A percentile compares a stretch with the other conserved stretches of the same genome.
Evolutionary conservation across 2,888 invertebrate genomes (phyloP).

Genomic region (Eledona agricola): DNA sequence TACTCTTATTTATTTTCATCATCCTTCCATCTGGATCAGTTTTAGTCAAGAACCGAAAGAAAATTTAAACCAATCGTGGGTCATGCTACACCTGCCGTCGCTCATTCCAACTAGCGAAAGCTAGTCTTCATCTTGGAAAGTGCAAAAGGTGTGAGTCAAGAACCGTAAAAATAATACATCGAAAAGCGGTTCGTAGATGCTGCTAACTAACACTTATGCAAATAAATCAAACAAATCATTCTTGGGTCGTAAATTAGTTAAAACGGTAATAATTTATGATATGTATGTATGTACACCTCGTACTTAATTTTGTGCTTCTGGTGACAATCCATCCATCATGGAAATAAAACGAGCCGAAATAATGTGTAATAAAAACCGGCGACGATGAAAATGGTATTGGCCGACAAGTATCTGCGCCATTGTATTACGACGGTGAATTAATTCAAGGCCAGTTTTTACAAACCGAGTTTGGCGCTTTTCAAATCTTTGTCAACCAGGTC

Average conservation of each 20-base stretch:
- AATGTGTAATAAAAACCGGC: neutral
- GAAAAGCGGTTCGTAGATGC: conserved; percentile 32
- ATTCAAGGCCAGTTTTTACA: conserved; percentile 22
- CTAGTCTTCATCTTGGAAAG: conserved; percentile 3
- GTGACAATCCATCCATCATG: neutral
- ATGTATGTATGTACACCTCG: too few relatives aligned
- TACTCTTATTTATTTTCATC: too few relatives aligned
- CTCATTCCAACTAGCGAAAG: conserved; percentile 22
- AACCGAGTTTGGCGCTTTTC: conserved; percentile 18
- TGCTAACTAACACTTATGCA: conserved; percentile 13
- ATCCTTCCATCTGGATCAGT: too few relatives aligned
- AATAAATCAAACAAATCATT: too few relatives aligned
- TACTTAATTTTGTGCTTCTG: too few relatives aligned
- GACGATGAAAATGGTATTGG: neutral
- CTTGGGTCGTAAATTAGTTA: too few relatives aligned
- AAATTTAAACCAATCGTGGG: too few relatives aligned
- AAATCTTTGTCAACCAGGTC: too few relatives aligned
- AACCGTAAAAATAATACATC: conserved; percentile 34
- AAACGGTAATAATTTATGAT: too few relatives aligned
- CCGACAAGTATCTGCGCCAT: conserved; percentile 2
- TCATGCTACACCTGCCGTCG: conserved; percentile 37
- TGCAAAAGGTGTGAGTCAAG: conserved; percentile 33
- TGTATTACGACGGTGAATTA: conserved; percentile 9
- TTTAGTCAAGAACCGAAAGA: too few relatives aligned
- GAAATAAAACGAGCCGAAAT: neutral